Evolutionary conservation across 2,888 invertebrate species (phyloP).

Genomic region (Papilio gigon): DNA sequence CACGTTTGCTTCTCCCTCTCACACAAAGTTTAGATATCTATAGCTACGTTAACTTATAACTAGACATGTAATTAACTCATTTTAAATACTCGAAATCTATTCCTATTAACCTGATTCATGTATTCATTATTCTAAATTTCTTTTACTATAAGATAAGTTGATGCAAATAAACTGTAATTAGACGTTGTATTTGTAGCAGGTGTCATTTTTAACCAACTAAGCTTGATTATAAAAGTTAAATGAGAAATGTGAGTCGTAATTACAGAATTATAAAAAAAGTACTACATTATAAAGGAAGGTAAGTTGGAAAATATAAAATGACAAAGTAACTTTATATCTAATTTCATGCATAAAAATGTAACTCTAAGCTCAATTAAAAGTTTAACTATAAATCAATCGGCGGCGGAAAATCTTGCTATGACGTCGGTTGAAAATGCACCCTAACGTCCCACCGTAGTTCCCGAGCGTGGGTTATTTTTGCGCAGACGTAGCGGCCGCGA

Average conservation of each 20-base stretch:
- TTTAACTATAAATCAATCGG: slow-evolving; percentile 76
- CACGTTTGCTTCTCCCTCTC: slow-evolving; percentile 47
- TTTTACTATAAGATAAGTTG: too few species aligned
- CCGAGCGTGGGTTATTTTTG: slow-evolving; percentile 59
- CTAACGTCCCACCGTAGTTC: slow-evolving; percentile 48
- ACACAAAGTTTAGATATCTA: slow-evolving; percentile 18
- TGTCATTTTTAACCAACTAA: not conserved
- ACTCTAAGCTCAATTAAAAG: slow-evolving; percentile 76
- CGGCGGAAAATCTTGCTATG: slow-evolving; percentile 61
- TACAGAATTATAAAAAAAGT: slow-evolving; percentile 22
- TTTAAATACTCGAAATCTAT: too few species aligned
- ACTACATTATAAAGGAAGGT: not conserved
- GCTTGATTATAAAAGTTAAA: not conserved
- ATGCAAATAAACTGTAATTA: too few species aligned
- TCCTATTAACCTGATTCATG: too few species aligned
- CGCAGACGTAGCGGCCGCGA: slow-evolving; percentile 74
- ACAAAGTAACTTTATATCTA: slow-evolving; percentile 32
- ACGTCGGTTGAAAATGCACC: slow-evolving; percentile 50
- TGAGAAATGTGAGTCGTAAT: not conserved
- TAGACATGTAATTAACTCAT: too few species aligned
- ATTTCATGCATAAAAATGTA: slow-evolving; percentile 53
- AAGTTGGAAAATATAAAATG: slow-evolving; percentile 27
- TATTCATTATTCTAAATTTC: too few species aligned
- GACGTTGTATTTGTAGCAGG: too few species aligned
- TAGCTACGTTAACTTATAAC: too few species aligned